Evolutionary conservation across 2,797 vertebrate species (phyloP), one percentile per base, ranked within the genome.

Genomic region (Sebastes umbrosus): DNA sequence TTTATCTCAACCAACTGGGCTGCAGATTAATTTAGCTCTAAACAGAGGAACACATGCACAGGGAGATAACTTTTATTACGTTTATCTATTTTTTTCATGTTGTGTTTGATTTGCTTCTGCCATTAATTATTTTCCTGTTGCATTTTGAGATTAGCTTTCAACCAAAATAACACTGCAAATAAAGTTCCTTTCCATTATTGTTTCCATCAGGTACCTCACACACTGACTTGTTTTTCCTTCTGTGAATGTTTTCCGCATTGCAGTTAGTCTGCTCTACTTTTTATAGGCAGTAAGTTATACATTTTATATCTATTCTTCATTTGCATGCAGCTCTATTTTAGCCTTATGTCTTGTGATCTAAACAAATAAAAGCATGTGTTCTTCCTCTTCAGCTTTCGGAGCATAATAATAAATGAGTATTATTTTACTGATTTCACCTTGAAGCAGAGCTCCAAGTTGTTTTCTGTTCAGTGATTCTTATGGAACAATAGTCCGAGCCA

Each of bases 1-100:
- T 84, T 84, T 68, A 66, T 73, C 62, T 79, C 13, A 72, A 68
- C 54, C 68, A 79, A 25, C 79, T 60, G 59, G 63, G 58, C 58
- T 46, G 66, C 58, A 75, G 60, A 77, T 70, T 71, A 31, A 79
- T 68, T 76, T 9, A 69, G n/a, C 34, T 64, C 29, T 9, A n/a
- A 77, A 69, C 72, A 57, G 43, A 10, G 9, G 27, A 71, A 77
- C 62, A 67, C 57, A 69, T 57, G 62, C 43, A 80, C 29, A 57
- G 29, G 34, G 71, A 65, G 58, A 82, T 55, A 24, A 55, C 5
- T 76, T 84, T 54, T 25, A 68, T 68, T 68, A 27, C 1, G 4
- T 67, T 63, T 64, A 73, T 83, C 52, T 65, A 36, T 18, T 24
- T 80, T 64, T 64, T 14, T 70, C 34, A 46, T 63, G 68, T 67